Base-by-base conservation (phyloP, 2,888 invertebrate genomes). In the Patella caerulea region DNA sequence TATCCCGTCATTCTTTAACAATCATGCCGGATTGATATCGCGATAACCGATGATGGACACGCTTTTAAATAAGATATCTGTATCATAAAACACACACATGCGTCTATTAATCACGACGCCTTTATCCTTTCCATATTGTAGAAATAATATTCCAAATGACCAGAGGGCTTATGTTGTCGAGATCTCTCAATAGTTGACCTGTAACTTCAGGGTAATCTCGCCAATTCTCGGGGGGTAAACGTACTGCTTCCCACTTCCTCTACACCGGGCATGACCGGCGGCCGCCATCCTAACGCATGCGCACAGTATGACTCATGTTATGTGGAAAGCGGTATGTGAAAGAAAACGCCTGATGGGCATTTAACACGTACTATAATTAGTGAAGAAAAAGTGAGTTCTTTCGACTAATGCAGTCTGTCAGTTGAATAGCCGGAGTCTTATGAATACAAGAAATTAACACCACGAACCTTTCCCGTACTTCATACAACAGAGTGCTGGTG, bases 161-260 rank as follows among this genome's bases (percentile, higher is more conserved):
- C 65, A 11, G 12, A 12, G 65, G 65, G 19, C 19, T 12, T 24
- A 24, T 65, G 65, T 65, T 24, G 65, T 65, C 65, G 65, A 65
- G 24, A 24, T 65, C 65, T 65, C 65, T 65, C 65, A 65, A 24
- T 24, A 24, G 65, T 24, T 65, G 65, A 65, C 65, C 65, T 65
- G 19, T 65, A 65, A 24, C 65, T 24, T 14, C 24, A 11, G 24
- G 65, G 19, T 24, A 65, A 24, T 19, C 9, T 24, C 24, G 65
- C 11, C 14, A 65, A 24, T 12, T 65, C 65, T 65, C 65, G 24
- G 19, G 24, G 65, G 65, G 65, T 65, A 24, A 65, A 19, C 24
- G 65, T 65, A 65, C 65, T 24, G 65, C 65, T 65, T 65, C 24
- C 65, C 65, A 65, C 65, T 65, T 65, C 65, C 65, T 19, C 24